Conservation (phyloP, 2,113 vertebrate genomes). For the Varanus salvator region DNA sequence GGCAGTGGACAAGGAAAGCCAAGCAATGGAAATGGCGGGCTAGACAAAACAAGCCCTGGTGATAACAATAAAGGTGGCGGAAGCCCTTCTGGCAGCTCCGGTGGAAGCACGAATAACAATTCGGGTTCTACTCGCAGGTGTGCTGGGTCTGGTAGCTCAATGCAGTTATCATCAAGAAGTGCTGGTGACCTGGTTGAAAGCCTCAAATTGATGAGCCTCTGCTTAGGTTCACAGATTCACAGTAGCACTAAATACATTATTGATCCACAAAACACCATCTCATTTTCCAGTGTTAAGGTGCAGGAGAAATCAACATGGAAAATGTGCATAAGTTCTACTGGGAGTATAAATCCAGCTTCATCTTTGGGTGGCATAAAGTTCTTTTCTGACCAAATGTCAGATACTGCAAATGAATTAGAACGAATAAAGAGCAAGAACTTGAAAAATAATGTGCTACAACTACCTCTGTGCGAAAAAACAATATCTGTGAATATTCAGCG, state of each 20-base stretch:
- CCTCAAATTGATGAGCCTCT: conserved; percentile 93
- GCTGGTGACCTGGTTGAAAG: conserved; percentile 91
- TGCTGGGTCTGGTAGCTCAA: conserved; percentile 64
- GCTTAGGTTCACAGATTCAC: conserved; percentile 89
- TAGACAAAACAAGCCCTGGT: conserved; percentile 81
- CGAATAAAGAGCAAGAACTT: conserved; percentile 87
- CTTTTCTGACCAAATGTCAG: conserved; percentile 85
- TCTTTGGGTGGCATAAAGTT: conserved; percentile 67
- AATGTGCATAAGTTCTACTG: conserved; percentile 87
- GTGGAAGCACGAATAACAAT: conserved; percentile 77
- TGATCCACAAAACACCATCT: conserved; percentile 80
- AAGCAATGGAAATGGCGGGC: conserved; percentile 76
- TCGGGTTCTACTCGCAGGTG: conserved; percentile 83
- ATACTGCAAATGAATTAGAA: conserved; percentile 79
- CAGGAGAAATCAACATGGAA: conserved; percentile 94
- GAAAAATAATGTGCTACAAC: conserved; percentile 92
- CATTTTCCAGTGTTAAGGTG: conserved; percentile 87
- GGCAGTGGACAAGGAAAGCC: conserved; percentile 86
- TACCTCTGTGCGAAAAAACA: conserved; percentile 99
- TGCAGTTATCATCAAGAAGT: conserved; percentile 75
- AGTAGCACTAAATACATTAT: conserved; percentile 84
- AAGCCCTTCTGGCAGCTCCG: conserved; percentile 82
- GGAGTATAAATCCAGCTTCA: conserved; percentile 75
- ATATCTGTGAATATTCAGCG: conserved; percentile 98
- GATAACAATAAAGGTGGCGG: conserved; percentile 81